These are phyloP conservation scores for Notechis scutatus DNA, from an alignment of 2,113 vertebrate genomes.

Conservation along the genomic window DNA sequence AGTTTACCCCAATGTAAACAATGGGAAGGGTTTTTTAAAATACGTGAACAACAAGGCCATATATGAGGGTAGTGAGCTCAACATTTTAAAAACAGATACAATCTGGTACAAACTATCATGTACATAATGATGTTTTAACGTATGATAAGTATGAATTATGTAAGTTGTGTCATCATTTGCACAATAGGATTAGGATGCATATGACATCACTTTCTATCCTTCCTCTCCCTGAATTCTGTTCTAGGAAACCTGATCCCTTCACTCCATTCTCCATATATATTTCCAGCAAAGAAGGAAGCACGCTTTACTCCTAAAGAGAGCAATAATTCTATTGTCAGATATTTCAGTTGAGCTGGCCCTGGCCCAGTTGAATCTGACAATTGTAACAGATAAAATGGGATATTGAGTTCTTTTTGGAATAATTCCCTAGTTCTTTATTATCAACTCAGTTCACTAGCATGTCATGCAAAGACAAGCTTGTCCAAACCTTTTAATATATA, in stretches of 20 bases:
- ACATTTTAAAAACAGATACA: not conserved
- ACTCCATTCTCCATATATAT: fast-evolving
- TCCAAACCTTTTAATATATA: not conserved
- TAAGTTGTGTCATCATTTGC: not conserved
- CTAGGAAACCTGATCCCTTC: not conserved
- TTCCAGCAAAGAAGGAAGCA: too few relatives aligned
- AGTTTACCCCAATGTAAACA: not conserved
- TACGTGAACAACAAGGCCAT: not conserved
- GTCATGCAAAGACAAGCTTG: not conserved
- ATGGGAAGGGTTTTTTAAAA: not conserved
- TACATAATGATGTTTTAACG: not conserved
- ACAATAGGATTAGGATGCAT: not conserved
- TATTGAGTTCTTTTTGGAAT: not conserved
- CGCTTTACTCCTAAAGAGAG: not conserved
- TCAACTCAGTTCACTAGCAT: not conserved
- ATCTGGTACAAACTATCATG: not conserved
- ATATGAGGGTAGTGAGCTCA: not conserved
- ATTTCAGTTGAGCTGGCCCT: not conserved
- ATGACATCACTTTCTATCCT: not conserved
- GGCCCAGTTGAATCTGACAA: not conserved
- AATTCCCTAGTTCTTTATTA: not conserved
- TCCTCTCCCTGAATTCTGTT: not conserved
- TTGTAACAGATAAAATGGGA: not conserved
- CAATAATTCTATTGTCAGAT: not conserved
- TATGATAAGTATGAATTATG: not conserved